phyloP scores from a whole-genome alignment of 2,797 vertebrate genomes.

The Leptodactylus fallax region DNA sequence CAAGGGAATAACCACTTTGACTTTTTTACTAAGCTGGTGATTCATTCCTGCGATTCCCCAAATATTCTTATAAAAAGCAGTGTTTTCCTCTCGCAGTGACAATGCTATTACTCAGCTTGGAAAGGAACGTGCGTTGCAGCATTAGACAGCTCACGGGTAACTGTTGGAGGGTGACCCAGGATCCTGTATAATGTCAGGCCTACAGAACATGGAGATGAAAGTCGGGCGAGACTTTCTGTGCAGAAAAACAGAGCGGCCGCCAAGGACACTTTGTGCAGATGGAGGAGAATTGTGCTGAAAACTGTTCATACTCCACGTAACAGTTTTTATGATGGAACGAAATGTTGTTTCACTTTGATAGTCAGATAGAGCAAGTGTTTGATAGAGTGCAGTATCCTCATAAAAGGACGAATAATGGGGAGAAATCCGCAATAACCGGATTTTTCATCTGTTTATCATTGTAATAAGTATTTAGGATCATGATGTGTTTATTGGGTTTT shows the following conservation, averaged over 20 bases:
- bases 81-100: conserved; percentile 26
- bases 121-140: conserved; percentile 57
- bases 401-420: conserved; percentile 24
- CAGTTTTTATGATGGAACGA: conserved; percentile 17
- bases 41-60: conserved; percentile 52
- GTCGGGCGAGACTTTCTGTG: conserved; percentile 42
- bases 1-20: conserved; percentile 48
- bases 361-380: background rate
- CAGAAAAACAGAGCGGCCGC: background rate
- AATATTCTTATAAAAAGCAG: conserved; percentile 58
- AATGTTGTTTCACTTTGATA: too few relatives aligned
- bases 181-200: conserved; percentile 56
- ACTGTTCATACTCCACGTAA: background rate
- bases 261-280: conserved; percentile 68
- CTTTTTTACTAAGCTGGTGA: conserved; percentile 46
- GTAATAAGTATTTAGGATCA: background rate
- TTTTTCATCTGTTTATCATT: conserved; percentile 2
- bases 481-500: too few relatives aligned
- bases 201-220: conserved; percentile 64
- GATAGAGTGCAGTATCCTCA: conserved; percentile 10
- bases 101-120: conserved; percentile 58
- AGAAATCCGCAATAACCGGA: background rate
- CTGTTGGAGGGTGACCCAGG: conserved; percentile 59
- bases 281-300: conserved; percentile 53
- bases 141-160: conserved; percentile 50